Conservation (phyloP, 2,113 vertebrate species). For the Ictalurus punctatus region DNA sequence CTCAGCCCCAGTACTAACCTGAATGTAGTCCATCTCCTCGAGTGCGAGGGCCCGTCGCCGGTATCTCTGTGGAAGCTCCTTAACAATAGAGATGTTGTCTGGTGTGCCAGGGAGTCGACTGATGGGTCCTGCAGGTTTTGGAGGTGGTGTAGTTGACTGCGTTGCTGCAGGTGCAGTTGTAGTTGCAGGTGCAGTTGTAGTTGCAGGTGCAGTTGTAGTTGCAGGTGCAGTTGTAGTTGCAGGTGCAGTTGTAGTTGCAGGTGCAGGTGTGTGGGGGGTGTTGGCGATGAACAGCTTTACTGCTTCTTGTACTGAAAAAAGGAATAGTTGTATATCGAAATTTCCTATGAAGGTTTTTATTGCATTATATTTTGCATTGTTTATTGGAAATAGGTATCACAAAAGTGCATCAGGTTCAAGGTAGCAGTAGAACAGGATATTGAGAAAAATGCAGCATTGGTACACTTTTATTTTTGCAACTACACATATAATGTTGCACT, state of each 20-base stretch:
- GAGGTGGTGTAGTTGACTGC: conserved; percentile 44
- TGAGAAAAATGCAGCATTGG: background rate
- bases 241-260: conserved; percentile 22
- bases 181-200: conserved; percentile 8
- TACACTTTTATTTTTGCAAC: too few relatives aligned
- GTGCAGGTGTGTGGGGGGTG: conserved; percentile 47
- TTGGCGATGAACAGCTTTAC: conserved; percentile 61
- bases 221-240: conserved; percentile 34
- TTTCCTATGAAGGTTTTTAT: background rate
- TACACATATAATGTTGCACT: background rate
- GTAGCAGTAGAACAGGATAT: background rate
- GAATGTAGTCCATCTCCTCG: conserved; percentile 77
- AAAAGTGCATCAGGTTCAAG: background rate
- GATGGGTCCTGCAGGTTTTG: conserved; percentile 56
- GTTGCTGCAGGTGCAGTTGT: conserved; percentile 41
- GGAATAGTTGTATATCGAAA: background rate
- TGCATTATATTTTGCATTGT: too few relatives aligned
- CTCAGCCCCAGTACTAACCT: conserved; percentile 61
- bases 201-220: conserved; percentile 37
- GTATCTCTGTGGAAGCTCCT: conserved; percentile 69
- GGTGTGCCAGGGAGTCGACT: conserved; percentile 62
- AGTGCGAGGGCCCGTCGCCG: conserved; percentile 66
- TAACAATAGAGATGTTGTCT: conserved; percentile 68
- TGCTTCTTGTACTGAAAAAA: conserved; percentile 63
- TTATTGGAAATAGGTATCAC: background rate